Conservation (phyloP, 1,140 invertebrate genomes). For the Cydia pomonella region DNA sequence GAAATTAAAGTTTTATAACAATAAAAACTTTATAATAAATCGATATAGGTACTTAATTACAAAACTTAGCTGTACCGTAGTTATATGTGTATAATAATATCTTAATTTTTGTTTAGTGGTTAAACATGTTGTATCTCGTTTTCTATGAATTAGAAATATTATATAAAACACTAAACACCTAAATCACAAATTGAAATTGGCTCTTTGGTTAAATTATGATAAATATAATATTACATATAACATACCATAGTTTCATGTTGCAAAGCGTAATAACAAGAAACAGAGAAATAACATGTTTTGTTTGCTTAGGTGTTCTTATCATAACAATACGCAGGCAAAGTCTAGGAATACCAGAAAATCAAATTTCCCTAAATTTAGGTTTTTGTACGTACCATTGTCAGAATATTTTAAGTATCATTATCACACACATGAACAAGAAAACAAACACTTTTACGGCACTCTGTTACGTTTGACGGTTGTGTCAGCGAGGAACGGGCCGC, state of each 20-base stretch:
- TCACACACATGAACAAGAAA: neutral
- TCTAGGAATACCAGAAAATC: neutral
- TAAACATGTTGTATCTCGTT: no score
- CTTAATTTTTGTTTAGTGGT: no score
- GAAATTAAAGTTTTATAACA: no score
- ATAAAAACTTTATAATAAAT: no score
- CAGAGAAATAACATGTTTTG: constrained; percentile 21
- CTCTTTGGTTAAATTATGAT: neutral
- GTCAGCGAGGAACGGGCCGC: neutral
- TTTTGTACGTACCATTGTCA: constrained; percentile 22
- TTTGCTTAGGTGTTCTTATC: constrained; percentile 32
- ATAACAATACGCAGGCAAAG: neutral
- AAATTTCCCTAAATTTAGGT: neutral
- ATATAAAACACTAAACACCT: no score
- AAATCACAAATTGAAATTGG: no score
- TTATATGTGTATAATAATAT: no score
- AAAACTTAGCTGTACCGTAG: no score
- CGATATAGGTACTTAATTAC: no score
- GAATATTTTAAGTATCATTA: constrained; percentile 16
- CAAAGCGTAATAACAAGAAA: neutral
- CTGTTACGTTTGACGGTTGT: neutral
- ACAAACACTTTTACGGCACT: neutral
- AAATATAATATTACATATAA: neutral
- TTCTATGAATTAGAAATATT: no score
- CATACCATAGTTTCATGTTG: neutral